Evolutionary conservation across 2,888 invertebrate species (phyloP), one percentile per base, ranked within the genome.

Genomic region (Cheilosia variabilis): DNA sequence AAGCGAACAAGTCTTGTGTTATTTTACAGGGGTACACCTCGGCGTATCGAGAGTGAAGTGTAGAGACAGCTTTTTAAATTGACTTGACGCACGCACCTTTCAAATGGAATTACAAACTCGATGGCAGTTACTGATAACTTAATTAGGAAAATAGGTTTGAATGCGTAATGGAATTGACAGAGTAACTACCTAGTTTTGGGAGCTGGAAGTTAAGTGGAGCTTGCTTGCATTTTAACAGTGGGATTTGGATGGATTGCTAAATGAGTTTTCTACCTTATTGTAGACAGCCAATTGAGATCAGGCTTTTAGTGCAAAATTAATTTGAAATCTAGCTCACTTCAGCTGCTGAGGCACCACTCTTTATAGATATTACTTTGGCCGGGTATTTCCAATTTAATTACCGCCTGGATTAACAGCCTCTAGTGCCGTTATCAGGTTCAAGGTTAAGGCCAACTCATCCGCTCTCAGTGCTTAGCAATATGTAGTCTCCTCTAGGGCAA

Each of bases 11-110:
- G 65, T 62, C 72, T 72, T 50, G 19, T 66, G 63, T 37, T 10
- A 37, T 4, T 37, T 13, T 37, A 34, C 9, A 34, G 65, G 27
- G 71, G 71, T 62, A 6, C 52, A 71, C 71, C 71, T 60, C 53
- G 24, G 71, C 77, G 58, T 65, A 60, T 68, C n/a, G 34, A 58
- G 66, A 60, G 66, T 66, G 76, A 75, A 75, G 58, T 50, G 75
- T 73, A 45, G 24, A 37, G 24, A 50, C 45, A 24, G 15, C 31
- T 57, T 66, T 63, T 45, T 22, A 53, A 53, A 62, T 41, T 60
- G 52, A 52, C 27, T 27, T 57, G 57, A 37, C n/a, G 45, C 58
- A 76, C 66, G 76, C 66, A 66, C 76, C 58, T 76, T 68, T 66
- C 66, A 76, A 58, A 58, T 66, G 41, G 66, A 52, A 68, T 76